Percentiles rank a stretch among this genome's conserved stretches.
Conservation (phyloP, 2,113 vertebrate genomes). For the Corvus hawaiiensis region DNA sequence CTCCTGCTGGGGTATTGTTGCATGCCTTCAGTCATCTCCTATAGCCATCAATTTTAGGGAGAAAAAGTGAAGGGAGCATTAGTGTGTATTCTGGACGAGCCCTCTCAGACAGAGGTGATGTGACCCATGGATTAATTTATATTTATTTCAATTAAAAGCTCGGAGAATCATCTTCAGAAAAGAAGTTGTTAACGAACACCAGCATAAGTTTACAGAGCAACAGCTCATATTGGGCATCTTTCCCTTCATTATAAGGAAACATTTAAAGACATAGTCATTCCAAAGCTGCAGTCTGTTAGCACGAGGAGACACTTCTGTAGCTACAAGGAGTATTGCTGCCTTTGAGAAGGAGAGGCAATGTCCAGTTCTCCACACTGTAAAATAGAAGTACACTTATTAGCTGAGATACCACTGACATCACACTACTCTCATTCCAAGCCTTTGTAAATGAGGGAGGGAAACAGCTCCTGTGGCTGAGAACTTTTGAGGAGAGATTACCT, state of each 20-base stretch:
- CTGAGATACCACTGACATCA: not conserved
- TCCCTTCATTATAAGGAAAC: not conserved
- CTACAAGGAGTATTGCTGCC: not conserved
- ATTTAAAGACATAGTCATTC: not conserved
- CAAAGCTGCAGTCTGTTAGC: not conserved
- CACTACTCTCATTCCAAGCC: not conserved
- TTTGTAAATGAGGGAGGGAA: not conserved
- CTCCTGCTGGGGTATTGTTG: conserved; percentile 13
- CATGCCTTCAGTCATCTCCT: not conserved
- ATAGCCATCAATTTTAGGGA: not conserved
- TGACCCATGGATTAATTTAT: not conserved
- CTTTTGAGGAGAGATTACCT: conserved; percentile 33
- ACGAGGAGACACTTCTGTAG: not conserved
- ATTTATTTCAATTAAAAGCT: not conserved
- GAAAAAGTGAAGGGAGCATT: not conserved
- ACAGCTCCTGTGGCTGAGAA: not conserved
- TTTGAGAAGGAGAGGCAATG: not conserved
- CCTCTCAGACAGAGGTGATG: not conserved
- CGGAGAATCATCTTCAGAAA: not conserved
- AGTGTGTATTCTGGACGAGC: not conserved
- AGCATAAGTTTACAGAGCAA: not conserved
- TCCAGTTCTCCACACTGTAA: not conserved
- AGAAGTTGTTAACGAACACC: not conserved
- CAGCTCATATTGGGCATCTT: not conserved
- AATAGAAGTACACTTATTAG: not conserved